These are phyloP conservation scores for Myiopsitta monachus DNA, from an alignment of 2,113 vertebrate genomes.

Conservation along the genomic window DNA sequence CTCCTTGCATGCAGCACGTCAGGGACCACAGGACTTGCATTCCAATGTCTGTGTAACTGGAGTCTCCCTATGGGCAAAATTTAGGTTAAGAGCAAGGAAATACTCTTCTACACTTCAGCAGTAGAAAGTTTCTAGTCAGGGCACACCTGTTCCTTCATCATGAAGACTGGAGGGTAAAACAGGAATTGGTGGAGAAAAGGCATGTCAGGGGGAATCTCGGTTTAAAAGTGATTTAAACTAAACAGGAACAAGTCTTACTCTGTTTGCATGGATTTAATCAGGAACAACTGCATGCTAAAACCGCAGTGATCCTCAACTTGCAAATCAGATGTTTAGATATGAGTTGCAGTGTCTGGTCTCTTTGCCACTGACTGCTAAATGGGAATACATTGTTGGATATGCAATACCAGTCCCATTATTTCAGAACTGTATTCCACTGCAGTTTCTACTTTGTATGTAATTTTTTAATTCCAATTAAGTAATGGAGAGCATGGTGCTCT, in stretches of 20 bases:
- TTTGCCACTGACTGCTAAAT: slow-evolving; percentile 2
- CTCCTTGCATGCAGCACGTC: background rate
- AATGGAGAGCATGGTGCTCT: background rate
- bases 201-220: background rate
- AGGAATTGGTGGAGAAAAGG: background rate
- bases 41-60: background rate
- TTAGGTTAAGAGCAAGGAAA: slow-evolving; percentile 23
- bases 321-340: background rate
- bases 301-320: background rate
- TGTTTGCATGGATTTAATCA: background rate
- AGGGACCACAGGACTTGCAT: background rate
- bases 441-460: background rate
- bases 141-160: background rate
- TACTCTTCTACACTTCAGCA: background rate
- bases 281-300: background rate
- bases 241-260: background rate
- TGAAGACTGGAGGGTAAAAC: background rate
- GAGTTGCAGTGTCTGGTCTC: background rate
- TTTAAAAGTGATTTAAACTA: background rate
- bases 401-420: background rate
- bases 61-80: background rate
- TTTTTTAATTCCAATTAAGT: background rate
- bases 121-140: background rate
- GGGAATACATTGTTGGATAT: background rate
- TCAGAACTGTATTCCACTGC: background rate